phyloP scores from a whole-genome alignment of 2,888 invertebrate genomes.

The Agonopterix heracliana region DNA sequence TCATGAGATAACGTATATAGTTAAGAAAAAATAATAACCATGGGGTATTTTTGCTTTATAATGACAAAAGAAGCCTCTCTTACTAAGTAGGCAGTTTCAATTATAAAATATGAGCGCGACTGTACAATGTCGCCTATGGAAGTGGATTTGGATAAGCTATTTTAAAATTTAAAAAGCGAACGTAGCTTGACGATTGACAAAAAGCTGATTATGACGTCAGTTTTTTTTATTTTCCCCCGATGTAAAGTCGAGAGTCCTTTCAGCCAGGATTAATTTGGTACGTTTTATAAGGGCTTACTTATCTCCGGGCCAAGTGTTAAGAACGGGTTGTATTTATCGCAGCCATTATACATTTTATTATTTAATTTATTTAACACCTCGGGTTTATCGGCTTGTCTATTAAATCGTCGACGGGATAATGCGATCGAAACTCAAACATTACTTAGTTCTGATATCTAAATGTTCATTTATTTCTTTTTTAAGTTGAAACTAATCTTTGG shows the following conservation, averaged over 20 bases:
- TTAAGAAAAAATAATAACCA: constrained; percentile 6
- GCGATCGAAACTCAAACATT: constrained; percentile 63
- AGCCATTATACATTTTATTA: constrained; percentile 73
- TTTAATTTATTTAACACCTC: constrained; percentile 74
- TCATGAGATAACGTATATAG: constrained; percentile 50
- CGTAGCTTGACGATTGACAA: constrained; percentile 68
- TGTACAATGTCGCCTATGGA: constrained; percentile 27
- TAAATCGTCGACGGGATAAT: constrained; percentile 67
- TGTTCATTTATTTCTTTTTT: constrained; percentile 19
- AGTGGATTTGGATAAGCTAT: constrained; percentile 56
- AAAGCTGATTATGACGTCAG: constrained; percentile 75
- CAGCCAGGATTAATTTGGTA: constrained; percentile 70
- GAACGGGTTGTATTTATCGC: constrained; percentile 72
- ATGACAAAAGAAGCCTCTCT: background rate
- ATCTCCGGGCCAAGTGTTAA: constrained; percentile 60
- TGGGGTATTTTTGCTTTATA: constrained; percentile 8
- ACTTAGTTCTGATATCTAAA: constrained; percentile 45
- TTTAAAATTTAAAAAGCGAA: constrained; percentile 63
- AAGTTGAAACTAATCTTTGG: constrained; percentile 11
- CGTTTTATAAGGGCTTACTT: constrained; percentile 73
- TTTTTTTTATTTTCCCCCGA: constrained; percentile 44
- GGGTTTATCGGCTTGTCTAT: constrained; percentile 69
- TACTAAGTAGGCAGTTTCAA: background rate
- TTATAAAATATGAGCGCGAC: constrained; percentile 16
- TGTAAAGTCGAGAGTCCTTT: constrained; percentile 53